Base-by-base conservation (phyloP, 2,888 invertebrate genomes). In the Tethea ocularis region DNA sequence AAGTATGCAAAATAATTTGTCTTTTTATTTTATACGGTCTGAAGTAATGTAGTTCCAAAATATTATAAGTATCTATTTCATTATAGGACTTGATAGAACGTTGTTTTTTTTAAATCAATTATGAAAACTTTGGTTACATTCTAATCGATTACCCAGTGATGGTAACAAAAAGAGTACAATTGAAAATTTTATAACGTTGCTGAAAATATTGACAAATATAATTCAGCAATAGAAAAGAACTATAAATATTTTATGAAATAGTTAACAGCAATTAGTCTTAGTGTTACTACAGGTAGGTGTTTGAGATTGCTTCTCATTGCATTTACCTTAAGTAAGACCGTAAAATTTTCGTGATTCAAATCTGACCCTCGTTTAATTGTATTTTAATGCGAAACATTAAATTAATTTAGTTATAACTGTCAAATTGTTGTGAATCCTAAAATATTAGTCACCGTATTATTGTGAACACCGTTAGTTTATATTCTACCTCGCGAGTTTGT, bases 341-440 rank as follows among this genome's bases (percentile, higher is more conserved):
- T 46, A 46, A 46, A 46, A 46, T 46, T 46, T 17, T 46, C 46
- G 46, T 46, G 46, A 46, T 46, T 46, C 20, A 20, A 46, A 20
- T 46, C 26, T 57, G 51, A 51, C 46, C 22, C 24, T 20, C 20
- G 7, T 20, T n/a, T 20, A 46, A 46, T 20, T 7, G 2, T 1
- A 3, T 33, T 46, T 17, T 10, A 46, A 46, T 20, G 20, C 10
- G 20, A 46, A n/a, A 46, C 17, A 20, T 20, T 46, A 46, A 46
- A 10, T 46, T 20, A 0, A 46, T 13, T 13, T 11, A n/a, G 17
- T 8, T 46, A 46, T 15, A 46, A 15, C 7, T 20, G 8, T 20
- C 10, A 2, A 46, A 8, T 46, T 46, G 17, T 7, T 46, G 38
- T n/a, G n/a, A 38, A 38, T 38, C 6, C 1, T 7, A 38, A 5